Base-by-base conservation (phyloP, 2,797 vertebrate genomes). In the Fistularia tabacaria region DNA sequence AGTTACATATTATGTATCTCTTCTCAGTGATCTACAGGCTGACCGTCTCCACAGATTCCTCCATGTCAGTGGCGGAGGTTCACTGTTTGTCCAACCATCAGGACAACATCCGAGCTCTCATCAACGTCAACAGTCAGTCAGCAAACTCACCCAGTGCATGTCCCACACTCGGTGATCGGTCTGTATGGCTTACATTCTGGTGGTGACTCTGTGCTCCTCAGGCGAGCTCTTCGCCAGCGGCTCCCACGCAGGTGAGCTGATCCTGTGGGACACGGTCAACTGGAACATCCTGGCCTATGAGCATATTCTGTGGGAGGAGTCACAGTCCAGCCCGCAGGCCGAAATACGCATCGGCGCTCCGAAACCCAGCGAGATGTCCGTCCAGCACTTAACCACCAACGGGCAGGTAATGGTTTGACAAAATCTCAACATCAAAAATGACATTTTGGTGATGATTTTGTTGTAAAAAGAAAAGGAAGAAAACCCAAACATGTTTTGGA, bases 221-320 rank as follows among this genome's bases (percentile, higher is more conserved):
- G 96, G 95, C 41, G 65, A 79, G 25, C 77, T 89, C 57, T 95
- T 99, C 58, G 94, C 91, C 50, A 95, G 93, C 7, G 95, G 96
- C 15, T 98, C 95, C 59, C 92, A 98, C 0, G 77, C 91, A 0
- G 96, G 97, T 7, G 97, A 99, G 78, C 66, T 99, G 77, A 94
- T 98, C 72, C 60, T 98, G 51, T 99, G 97, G 97, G 92, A 97
- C 64, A 77, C 91, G 0, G 50, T 92, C 25, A 90, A 95, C n/a
- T 98, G 93, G 92, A 93, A 88, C 14, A 71, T 92, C 53, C 83
- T 91, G 71, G 91, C 90, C 15, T 92, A 87, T 47, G 93, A 97
- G 62, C 88, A 88, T 73, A 94, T 91, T 77, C 90, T 94, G 71
- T 95, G 94, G 92, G 92, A 94, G 80, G 91, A 92, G 81, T 80